Base-by-base conservation (phyloP, 2,888 invertebrate species). In the Meteorus cinctellus region DNA sequence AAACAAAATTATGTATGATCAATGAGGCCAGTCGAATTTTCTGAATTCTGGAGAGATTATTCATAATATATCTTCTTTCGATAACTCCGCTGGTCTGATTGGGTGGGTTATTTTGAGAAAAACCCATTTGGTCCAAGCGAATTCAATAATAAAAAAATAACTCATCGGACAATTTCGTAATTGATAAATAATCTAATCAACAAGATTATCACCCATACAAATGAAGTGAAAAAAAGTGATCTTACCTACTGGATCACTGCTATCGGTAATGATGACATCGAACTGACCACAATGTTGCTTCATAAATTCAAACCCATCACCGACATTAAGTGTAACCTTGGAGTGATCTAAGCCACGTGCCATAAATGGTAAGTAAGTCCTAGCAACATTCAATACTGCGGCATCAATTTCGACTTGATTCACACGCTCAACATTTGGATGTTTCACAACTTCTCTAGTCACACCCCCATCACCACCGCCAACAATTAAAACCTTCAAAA, bases 401-500 rank as follows among this genome's bases (percentile, higher is more conserved):
- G 92, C 94, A 88, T 99, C 99, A 81, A 99, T 99, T 92, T 99
- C 99, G 74, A 99, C 98, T 92, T 96, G 92, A 72, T 95, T 94
- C 76, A 98, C 95, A 84, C 93, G 91, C 85, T 97, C 94, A 0
- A 99, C 98, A 76, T 91, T 89, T 0, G 97, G 96, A 90, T 98
- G 98, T 89, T 99, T 99, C 1, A 95, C 93, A 0, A 98, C 96
- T 90, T 99, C 99, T 12, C 99, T 92, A 0, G 97, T 97, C 4
- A 98, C 98, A 0, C 99, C 99, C 0, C 99, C 99, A 90, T 99
- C 99, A 0, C 99, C 99, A 0, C 99, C 99, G 0, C 99, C 99
- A 27, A 99, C 97, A 81, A 99, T 97, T 45, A 99, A 91, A 2
- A 97, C 93, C 93, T 94, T 81, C 1, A 4, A 45, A 34, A 41